phyloP scores from a whole-genome alignment of 2,113 vertebrate species.

The Isurus oxyrinchus region DNA sequence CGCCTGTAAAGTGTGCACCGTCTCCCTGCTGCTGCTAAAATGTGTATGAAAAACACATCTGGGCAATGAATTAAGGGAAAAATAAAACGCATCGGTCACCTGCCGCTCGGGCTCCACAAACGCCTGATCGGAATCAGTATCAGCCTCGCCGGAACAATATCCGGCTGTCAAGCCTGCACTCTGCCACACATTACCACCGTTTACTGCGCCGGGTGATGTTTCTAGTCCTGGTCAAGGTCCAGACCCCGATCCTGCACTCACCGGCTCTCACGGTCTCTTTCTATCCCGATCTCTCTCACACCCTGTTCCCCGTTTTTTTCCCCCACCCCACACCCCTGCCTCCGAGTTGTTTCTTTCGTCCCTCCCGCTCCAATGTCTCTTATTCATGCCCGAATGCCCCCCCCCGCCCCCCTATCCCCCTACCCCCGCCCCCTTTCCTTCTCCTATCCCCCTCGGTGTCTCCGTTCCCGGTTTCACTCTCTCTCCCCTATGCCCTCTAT shows the following conservation, averaged over 20 bases:
- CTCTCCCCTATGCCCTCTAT: no score
- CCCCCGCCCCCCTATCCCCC: conserved; percentile 39
- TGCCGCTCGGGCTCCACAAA: background rate
- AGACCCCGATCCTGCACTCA: background rate
- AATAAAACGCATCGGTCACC: background rate
- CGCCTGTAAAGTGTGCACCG: background rate
- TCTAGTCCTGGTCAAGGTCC: background rate
- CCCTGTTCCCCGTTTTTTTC: no score
- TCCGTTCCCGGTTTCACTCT: background rate
- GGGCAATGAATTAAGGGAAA: background rate
- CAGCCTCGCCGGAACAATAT: background rate
- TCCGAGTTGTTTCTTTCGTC: conserved; percentile 20
- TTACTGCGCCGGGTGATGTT: background rate
- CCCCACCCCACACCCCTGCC: conserved; percentile 39
- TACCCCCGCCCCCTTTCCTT: conserved; percentile 42
- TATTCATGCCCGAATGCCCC: conserved; percentile 40
- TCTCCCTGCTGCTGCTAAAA: background rate
- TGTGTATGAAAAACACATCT: background rate
- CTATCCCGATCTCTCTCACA: background rate
- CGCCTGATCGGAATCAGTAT: background rate
- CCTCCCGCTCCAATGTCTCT: conserved; percentile 46
- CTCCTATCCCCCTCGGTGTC: conserved; percentile 50
- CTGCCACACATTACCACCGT: background rate
- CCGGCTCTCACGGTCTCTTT: background rate
- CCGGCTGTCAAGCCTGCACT: background rate